Evolutionary conservation across 1,140 invertebrate species (phyloP).

Genomic region (Plodia interpunctella): DNA sequence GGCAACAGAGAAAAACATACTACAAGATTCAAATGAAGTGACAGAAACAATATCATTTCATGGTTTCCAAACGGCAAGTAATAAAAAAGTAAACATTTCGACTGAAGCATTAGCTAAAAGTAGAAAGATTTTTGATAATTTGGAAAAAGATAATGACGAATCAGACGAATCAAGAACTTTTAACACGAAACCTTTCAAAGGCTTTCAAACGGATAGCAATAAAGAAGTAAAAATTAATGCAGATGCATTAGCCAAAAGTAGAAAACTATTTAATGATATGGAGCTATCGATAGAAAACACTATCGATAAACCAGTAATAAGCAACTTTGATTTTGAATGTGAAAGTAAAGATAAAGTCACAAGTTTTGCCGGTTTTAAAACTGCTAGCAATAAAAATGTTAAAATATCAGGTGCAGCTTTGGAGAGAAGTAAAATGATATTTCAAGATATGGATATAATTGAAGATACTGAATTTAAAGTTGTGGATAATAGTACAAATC

Average conservation of each 20-base stretch:
- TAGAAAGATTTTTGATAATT: background rate
- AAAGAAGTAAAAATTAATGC: slow-evolving; percentile 42
- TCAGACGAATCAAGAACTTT: background rate
- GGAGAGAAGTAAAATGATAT: slow-evolving; percentile 43
- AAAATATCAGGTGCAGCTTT: slow-evolving; percentile 49
- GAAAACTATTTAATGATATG: slow-evolving; percentile 27
- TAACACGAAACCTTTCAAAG: slow-evolving; percentile 18
- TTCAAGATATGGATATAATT: slow-evolving; percentile 32
- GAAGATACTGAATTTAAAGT: background rate
- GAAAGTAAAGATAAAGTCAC: background rate
- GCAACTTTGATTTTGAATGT: background rate
- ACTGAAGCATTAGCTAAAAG: slow-evolving; percentile 29
- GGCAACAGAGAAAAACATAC: too few species aligned
- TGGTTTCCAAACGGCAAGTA: slow-evolving; percentile 26
- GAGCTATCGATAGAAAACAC: background rate
- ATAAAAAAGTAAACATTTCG: slow-evolving; percentile 32
- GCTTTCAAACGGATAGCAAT: slow-evolving; percentile 37
- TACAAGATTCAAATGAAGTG: background rate
- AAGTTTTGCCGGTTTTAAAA: slow-evolving; percentile 35
- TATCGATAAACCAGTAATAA: too few species aligned
- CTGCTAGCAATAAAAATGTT: slow-evolving; percentile 39
- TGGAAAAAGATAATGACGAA: slow-evolving; percentile 14
- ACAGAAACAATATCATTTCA: background rate
- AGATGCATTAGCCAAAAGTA: slow-evolving; percentile 38
- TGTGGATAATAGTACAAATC: background rate